Base-by-base conservation (phyloP, 2,888 invertebrate genomes). In the Nemapogon koenigi region DNA sequence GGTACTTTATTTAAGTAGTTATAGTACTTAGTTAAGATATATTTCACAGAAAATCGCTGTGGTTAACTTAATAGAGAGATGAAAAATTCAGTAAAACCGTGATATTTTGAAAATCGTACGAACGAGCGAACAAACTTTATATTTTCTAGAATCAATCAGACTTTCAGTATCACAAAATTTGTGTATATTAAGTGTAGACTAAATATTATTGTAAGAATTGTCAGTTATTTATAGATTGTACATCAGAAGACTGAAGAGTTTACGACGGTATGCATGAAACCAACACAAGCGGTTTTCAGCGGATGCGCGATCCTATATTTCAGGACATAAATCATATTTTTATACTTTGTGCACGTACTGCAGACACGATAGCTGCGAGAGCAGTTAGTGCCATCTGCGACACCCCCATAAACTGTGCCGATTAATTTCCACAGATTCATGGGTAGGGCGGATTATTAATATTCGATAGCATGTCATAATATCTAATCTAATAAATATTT, bases 321-420 rank as follows among this genome's bases (percentile, higher is more conserved):
- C 30, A 16, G 13, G 45, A 48, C 57, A 62, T 69, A 70, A 71
- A 71, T 72, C 65, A 70, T 65, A 70, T 70, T 72, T 71, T 70
- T 70, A 69, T 63, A 62, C 58, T 66, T 63, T 59, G 59, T 61
- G 55, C 61, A 62, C 62, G 59, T 57, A 61, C 53, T 35, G 27
- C 26, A 35, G 27, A 25, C 11, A 19, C 19, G 18, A 19, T 13
- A 33, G 33, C 16, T 48, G 50, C 51, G 50, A 53, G 52, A 60
- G 69, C 68, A 59, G 70, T 75, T 72, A 71, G 56, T 50, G 49
- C 66, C 75, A 76, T 72, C 72, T 76, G 76, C 51, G 72, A 58
- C 72, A 66, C 67, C 68, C 71, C 71, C 69, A 66, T 65, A 66
- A 49, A 59, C 61, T 55, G 57, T 52, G 60, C 58, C 55, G 60